phyloP scores from a whole-genome alignment of 2,113 vertebrate species.

The Epinephelus fuscoguttatus region DNA sequence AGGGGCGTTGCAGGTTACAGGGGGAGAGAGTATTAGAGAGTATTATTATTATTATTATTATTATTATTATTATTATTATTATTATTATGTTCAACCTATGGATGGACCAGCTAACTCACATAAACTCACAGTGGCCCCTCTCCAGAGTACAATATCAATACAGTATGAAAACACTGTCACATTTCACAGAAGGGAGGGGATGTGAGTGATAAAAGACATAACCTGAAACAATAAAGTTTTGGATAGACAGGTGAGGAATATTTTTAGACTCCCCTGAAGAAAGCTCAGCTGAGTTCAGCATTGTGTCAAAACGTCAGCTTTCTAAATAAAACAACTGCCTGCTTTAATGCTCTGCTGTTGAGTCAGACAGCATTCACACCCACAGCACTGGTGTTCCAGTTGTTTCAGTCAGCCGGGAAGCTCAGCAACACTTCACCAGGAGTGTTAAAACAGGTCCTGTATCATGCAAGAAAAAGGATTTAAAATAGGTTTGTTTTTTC shows the following conservation, averaged over 20 bases:
- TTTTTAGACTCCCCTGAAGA: slow-evolving; percentile 29
- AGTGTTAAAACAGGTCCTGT: slow-evolving; percentile 11
- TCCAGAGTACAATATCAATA: not conserved
- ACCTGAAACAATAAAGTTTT: not conserved
- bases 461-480: not conserved
- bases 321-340: slow-evolving; percentile 18
- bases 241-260: slow-evolving; percentile 12
- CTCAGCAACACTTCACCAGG: not conserved
- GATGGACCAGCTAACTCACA: not conserved
- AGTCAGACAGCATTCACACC: not conserved
- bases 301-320: slow-evolving; percentile 1
- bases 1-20: too few relatives aligned
- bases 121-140: not conserved
- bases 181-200: not conserved
- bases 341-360: slow-evolving; percentile 9
- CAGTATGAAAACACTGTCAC: not conserved
- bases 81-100: not conserved
- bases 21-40: too few relatives aligned
- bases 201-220: not conserved
- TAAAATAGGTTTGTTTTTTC: slow-evolving; percentile 23
- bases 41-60: too few relatives aligned
- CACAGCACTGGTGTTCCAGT: not conserved
- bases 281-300: not conserved
- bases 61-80: too few relatives aligned
- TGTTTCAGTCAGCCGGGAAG: not conserved